Conservation (phyloP, 2,888 invertebrate species). For the Heliconius erato region DNA sequence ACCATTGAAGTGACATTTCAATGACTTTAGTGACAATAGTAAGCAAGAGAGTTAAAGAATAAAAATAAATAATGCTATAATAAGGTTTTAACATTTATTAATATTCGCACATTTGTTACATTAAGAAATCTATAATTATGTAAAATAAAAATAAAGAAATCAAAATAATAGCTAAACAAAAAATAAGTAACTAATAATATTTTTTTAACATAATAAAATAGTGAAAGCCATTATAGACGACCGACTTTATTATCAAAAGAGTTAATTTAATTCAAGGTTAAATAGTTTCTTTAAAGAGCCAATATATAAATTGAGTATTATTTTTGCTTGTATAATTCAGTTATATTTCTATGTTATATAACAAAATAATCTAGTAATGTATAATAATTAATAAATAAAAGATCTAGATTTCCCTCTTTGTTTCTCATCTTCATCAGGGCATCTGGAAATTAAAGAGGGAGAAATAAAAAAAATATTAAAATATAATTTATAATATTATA, state of each 20-base stretch:
- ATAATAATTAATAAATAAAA: background rate
- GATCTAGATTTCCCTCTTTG: slow-evolving; percentile 8
- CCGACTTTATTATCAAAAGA: background rate
- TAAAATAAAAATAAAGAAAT: slow-evolving; percentile 6
- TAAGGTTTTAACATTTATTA: slow-evolving; percentile 15
- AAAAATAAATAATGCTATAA: slow-evolving; percentile 6
- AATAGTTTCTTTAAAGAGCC: background rate
- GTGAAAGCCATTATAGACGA: background rate
- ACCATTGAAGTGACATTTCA: background rate
- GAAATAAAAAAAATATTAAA: background rate
- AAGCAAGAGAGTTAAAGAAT: background rate
- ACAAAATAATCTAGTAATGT: too few relatives aligned
- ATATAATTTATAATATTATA: too few relatives aligned
- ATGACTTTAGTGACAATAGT: background rate
- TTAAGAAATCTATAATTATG: background rate
- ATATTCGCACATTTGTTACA: background rate
- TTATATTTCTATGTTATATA: too few relatives aligned
- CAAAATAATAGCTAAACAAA: background rate
- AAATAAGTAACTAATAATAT: background rate
- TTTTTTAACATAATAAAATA: background rate
- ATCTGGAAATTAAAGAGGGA: slow-evolving; percentile 33
- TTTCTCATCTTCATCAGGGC: slow-evolving; percentile 24
- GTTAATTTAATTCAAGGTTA: too few relatives aligned
- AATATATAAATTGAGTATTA: background rate
- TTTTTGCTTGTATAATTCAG: background rate